Conservation (phyloP, 2,113 vertebrate species). For the Kryptolebias marmoratus region DNA sequence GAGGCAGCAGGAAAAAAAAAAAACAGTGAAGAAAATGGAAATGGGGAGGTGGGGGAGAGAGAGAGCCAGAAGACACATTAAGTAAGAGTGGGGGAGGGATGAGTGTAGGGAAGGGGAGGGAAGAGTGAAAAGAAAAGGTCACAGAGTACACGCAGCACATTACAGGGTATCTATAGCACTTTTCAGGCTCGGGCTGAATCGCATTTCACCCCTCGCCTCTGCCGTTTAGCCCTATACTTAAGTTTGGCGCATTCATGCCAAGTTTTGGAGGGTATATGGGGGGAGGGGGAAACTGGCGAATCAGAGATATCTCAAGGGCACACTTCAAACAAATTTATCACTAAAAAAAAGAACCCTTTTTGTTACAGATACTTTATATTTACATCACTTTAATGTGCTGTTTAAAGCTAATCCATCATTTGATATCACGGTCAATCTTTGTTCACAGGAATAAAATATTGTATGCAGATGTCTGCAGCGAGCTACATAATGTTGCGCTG, state of each 20-base stretch:
- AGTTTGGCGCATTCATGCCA: neutral
- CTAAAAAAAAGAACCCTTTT: no score
- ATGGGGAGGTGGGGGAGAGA: constrained; percentile 42
- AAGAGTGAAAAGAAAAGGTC: constrained; percentile 54
- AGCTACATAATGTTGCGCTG: no score
- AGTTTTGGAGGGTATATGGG: neutral
- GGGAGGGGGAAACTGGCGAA: no score
- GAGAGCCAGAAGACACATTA: constrained; percentile 45
- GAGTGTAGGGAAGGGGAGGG: constrained; percentile 21
- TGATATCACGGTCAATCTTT: no score
- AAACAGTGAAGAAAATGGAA: constrained; percentile 15
- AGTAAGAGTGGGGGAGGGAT: constrained; percentile 60
- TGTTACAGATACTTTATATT: no score
- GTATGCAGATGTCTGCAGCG: no score
- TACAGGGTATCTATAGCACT: constrained; percentile 30
- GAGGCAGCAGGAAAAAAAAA: constrained; percentile 32
- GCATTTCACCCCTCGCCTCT: neutral
- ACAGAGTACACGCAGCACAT: constrained; percentile 51
- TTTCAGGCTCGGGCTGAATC: constrained; percentile 3
- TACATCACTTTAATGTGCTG: no score
- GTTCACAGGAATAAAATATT: no score
- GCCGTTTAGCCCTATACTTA: neutral
- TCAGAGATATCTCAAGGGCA: no score
- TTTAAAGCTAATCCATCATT: no score
- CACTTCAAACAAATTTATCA: no score